Evolutionary conservation across 2,888 invertebrate species (phyloP).

Genomic region (Didymodactylos carnosus): DNA sequence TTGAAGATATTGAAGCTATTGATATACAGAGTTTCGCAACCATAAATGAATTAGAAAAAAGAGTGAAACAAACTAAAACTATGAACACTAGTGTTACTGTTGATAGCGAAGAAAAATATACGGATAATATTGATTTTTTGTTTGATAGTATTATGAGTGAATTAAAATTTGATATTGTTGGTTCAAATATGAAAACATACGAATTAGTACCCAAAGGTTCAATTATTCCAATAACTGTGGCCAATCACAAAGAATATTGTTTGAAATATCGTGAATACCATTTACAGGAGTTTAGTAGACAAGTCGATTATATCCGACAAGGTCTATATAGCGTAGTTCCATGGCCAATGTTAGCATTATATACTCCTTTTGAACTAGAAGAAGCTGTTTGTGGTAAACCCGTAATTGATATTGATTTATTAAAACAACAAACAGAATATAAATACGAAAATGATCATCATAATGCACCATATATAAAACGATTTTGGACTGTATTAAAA

Average conservation of each 20-base stretch:
- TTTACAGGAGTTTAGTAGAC: not conserved
- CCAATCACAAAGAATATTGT: not conserved
- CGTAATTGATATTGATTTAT: not conserved
- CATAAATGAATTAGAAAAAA: not conserved
- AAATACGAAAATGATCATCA: not conserved
- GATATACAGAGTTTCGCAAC: not conserved
- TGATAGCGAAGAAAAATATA: too few species aligned
- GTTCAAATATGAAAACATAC: not conserved
- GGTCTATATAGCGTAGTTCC: not conserved
- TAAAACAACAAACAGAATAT: not conserved
- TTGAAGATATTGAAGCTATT: not conserved
- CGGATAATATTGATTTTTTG: not conserved
- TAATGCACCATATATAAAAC: not conserved
- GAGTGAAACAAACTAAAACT: not conserved
- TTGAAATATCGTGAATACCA: not conserved
- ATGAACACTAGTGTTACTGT: too few species aligned
- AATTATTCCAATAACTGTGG: not conserved
- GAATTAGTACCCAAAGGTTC: not conserved
- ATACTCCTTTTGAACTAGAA: not conserved
- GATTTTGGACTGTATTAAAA: not conserved
- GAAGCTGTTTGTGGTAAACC: not conserved
- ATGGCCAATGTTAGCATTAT: not conserved
- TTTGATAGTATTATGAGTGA: not conserved
- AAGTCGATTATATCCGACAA: not conserved
- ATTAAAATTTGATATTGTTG: not conserved